Percentiles rank a stretch among this genome's conserved stretches.
phyloP scores from a whole-genome alignment of 2,113 vertebrate species.

The Menura novaehollandiae region DNA sequence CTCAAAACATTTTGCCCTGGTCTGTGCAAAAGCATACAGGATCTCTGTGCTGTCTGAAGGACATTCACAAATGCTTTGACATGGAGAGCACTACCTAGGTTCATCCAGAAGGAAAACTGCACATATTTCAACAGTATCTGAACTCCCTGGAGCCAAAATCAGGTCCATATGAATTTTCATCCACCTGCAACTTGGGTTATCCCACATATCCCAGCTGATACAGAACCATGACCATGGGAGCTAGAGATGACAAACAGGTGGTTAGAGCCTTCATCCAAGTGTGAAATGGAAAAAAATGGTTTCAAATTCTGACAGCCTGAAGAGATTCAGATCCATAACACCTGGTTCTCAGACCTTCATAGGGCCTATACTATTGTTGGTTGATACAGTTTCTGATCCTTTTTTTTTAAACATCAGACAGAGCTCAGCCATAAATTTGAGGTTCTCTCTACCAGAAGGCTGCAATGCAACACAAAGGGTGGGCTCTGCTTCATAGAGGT shows the following conservation, averaged over 20 bases:
- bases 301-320: not conserved
- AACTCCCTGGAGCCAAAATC: not conserved
- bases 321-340: not conserved
- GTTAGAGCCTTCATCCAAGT: not conserved
- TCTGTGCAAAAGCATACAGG: not conserved
- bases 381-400: not conserved
- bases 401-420: not conserved
- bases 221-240: not conserved
- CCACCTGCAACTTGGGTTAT: not conserved
- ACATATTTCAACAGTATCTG: not conserved
- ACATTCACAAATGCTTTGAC: not conserved
- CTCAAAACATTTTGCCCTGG: not conserved
- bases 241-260: not conserved
- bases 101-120: not conserved
- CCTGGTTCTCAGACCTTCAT: not conserved
- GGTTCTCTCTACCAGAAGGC: not conserved
- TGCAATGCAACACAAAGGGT: not conserved
- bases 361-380: not conserved
- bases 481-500: not conserved
- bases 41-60: not conserved
- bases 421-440: not conserved
- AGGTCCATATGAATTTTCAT: not conserved
- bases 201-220: not conserved
- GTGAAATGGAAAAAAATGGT: not conserved
- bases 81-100: rapidly evolving